A percentile compares a stretch with the other conserved stretches of the same genome.
Evolutionary conservation across 2,113 vertebrate genomes (phyloP).

Genomic region (Chrysemys picta): DNA sequence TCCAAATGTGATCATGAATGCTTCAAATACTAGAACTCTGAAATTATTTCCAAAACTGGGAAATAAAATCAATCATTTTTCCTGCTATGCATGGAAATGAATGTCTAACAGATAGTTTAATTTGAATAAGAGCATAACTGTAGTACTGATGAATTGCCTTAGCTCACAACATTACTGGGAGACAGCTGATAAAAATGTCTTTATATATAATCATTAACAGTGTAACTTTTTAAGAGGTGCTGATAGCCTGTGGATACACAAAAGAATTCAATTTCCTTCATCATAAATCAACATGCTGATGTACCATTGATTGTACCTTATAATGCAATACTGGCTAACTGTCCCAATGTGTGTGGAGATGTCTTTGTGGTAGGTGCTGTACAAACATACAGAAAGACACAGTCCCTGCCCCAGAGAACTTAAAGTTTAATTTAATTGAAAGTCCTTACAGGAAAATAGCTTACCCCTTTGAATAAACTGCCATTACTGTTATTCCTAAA

Average conservation of each 20-base stretch:
- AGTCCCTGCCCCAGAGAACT: not conserved
- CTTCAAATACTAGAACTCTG: slow-evolving; percentile 21
- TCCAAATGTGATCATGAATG: slow-evolving; percentile 14
- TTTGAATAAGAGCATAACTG: slow-evolving; percentile 45
- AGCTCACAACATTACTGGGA: slow-evolving; percentile 47
- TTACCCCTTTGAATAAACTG: slow-evolving; percentile 11
- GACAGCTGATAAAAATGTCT: slow-evolving; percentile 60
- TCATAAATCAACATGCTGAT: not conserved
- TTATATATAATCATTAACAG: slow-evolving; percentile 53
- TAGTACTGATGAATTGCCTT: slow-evolving; percentile 57
- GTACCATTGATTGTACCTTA: slow-evolving; percentile 25
- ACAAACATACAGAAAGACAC: not conserved
- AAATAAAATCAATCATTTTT: slow-evolving; percentile 64
- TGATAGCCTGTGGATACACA: slow-evolving; percentile 10
- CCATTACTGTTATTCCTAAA: slow-evolving; percentile 20
- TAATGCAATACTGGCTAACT: not conserved
- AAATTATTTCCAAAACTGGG: slow-evolving; percentile 48
- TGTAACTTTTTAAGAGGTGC: slow-evolving; percentile 20
- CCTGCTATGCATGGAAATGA: slow-evolving; percentile 56
- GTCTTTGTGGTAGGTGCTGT: not conserved
- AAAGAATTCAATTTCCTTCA: slow-evolving; percentile 35
- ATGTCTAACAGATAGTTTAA: slow-evolving; percentile 62
- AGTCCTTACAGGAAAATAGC: slow-evolving; percentile 28
- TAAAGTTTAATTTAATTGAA: slow-evolving; percentile 24
- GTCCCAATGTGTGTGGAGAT: not conserved